Conservation (phyloP, 2,888 invertebrate species). For the Nesidiocoris tenuis region DNA sequence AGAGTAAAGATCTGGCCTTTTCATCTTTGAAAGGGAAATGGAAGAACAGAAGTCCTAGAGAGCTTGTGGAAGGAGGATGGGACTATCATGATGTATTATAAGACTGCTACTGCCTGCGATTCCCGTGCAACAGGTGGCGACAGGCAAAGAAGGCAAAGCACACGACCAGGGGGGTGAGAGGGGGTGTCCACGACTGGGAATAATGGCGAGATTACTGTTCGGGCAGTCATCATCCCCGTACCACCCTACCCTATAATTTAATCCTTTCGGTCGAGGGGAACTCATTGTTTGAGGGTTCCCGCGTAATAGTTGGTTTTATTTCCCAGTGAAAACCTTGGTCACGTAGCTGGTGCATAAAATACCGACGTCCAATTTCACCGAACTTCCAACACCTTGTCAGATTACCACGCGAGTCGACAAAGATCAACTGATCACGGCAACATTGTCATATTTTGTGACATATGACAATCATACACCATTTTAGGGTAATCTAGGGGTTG, state of each 20-base stretch:
- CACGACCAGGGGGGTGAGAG: neutral
- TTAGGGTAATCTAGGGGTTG: no score
- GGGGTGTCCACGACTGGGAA: neutral
- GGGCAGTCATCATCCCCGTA: neutral
- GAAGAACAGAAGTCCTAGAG: neutral
- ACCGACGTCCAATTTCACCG: no score
- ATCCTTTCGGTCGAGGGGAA: neutral
- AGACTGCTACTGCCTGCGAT: neutral
- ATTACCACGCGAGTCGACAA: no score
- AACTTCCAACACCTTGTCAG: no score
- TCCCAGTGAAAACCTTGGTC: no score
- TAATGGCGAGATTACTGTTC: neutral
- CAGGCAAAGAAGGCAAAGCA: neutral
- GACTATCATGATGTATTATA: neutral
- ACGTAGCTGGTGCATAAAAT: no score
- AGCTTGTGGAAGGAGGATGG: neutral
- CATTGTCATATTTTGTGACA: no score
- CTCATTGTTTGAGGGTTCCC: neutral
- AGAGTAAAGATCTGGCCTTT: neutral
- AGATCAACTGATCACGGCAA: no score
- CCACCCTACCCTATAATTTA: neutral
- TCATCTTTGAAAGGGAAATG: neutral
- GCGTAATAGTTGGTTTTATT: no score
- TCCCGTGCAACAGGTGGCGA: neutral
- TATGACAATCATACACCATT: no score